A percentile compares a stretch with the other conserved stretches of the same genome.
Evolutionary conservation across 30 jellyfish, hydroid and myxozoan species (phyloP).

Genomic region (Sanderia malayensis): DNA sequence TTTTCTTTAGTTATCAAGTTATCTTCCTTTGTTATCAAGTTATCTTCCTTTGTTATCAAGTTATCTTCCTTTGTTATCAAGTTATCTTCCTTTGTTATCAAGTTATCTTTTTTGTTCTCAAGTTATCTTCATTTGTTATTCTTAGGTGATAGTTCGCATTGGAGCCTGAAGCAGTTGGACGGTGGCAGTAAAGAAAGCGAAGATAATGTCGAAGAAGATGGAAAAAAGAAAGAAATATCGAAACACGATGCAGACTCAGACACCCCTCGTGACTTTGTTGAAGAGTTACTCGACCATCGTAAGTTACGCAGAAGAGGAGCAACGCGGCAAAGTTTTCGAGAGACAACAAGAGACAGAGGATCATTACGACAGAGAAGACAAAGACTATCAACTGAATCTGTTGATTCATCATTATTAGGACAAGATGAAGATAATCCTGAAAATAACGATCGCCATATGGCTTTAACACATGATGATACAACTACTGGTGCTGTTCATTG

Average conservation of each 20-base stretch:
- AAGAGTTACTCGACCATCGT: slow-evolving; percentile 50
- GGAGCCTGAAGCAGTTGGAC: neutral
- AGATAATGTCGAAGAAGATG: neutral
- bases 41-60: too few relatives aligned
- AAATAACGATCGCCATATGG: slow-evolving; percentile 56
- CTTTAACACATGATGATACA: slow-evolving; percentile 91
- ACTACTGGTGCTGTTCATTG: slow-evolving; percentile 96
- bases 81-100: too few relatives aligned
- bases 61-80: too few relatives aligned
- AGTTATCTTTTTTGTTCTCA: too few relatives aligned
- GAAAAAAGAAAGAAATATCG: slow-evolving; percentile 25
- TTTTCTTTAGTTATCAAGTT: too few relatives aligned
- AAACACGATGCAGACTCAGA: slow-evolving; percentile 51
- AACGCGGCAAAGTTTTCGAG: slow-evolving; percentile 55
- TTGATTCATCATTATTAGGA: slow-evolving; percentile 62
- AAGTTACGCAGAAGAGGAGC: slow-evolving; percentile 79
- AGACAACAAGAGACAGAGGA: slow-evolving; percentile 50
- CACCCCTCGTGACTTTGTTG: slow-evolving; percentile 31
- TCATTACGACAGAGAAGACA: slow-evolving; percentile 62
- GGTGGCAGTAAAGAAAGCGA: neutral
- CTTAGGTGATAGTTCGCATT: neutral
- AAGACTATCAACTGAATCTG: slow-evolving; percentile 59
- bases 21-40: neutral
- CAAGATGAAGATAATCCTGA: slow-evolving; percentile 63
- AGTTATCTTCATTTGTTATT: neutral